These are phyloP conservation scores for Aleadryas rufinucha DNA, from an alignment of 2,113 vertebrate species.

Conservation along the genomic window DNA sequence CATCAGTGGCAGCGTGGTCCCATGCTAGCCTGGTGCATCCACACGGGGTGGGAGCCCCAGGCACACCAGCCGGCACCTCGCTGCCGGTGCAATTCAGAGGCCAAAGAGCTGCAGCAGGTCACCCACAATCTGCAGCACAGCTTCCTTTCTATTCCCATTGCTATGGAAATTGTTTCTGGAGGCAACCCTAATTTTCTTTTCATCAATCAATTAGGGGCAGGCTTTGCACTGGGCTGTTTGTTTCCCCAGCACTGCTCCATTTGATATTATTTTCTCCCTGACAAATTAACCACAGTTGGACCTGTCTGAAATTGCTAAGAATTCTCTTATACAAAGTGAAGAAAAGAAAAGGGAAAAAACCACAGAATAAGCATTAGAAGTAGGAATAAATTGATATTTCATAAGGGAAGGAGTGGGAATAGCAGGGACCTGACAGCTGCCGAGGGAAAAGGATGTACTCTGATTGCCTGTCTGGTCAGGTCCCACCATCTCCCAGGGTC, in stretches of 20 bases:
- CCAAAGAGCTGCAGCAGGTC: background rate
- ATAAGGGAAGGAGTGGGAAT: background rate
- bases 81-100: accelerated
- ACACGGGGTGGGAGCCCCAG: accelerated
- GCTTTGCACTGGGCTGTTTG: background rate
- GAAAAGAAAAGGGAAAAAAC: background rate
- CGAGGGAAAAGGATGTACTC: background rate
- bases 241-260: background rate
- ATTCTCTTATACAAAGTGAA: background rate
- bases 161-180: conserved; percentile 25
- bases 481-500: background rate
- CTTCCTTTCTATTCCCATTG: background rate
- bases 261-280: conserved; percentile 25
- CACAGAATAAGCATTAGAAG: background rate
- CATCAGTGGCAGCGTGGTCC: accelerated
- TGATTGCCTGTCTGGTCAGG: background rate
- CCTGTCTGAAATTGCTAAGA: background rate
- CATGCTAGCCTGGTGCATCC: accelerated
- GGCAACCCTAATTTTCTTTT: conserved; percentile 30
- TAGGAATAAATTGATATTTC: background rate
- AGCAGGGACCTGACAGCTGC: background rate
- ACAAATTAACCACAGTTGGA: conserved; percentile 40
- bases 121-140: background rate
- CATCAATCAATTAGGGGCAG: conserved; percentile 36
- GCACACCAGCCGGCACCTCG: accelerated